phyloP scores from a whole-genome alignment of 2,797 vertebrate genomes.

The Podarcis siculus region DNA sequence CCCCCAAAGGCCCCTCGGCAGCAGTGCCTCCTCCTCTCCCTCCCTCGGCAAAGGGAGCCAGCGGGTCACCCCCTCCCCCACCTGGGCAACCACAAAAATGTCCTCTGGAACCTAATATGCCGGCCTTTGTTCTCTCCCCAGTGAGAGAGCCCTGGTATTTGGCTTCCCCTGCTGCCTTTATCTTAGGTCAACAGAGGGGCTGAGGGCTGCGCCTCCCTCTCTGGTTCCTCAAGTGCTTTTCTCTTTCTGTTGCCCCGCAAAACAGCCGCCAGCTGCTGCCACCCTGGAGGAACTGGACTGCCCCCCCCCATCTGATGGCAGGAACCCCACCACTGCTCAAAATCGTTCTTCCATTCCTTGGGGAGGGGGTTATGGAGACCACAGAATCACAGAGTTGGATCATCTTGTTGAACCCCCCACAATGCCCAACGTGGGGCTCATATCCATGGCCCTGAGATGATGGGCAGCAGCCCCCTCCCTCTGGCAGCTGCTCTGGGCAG shows the following conservation, averaged over 20 bases:
- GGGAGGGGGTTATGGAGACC: too few relatives aligned
- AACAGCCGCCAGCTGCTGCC: not conserved
- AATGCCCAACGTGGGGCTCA: too few relatives aligned
- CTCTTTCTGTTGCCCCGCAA: not conserved
- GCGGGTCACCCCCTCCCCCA: not conserved
- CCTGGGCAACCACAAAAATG: slow-evolving; percentile 19
- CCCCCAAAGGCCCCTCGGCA: not conserved
- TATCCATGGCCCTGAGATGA: too few relatives aligned
- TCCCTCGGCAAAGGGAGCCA: not conserved
- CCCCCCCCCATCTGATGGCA: not conserved
- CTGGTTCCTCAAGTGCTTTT: not conserved
- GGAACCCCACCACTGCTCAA: not conserved
- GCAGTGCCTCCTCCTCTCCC: not conserved
- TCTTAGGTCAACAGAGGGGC: not conserved
- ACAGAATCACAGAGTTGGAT: too few relatives aligned
- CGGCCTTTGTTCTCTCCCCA: slow-evolving; percentile 14
- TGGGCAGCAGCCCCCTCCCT: too few relatives aligned
- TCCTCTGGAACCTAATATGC: not conserved
- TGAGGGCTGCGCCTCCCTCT: not conserved
- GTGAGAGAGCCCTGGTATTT: not conserved
- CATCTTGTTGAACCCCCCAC: too few relatives aligned
- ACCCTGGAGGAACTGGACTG: not conserved
- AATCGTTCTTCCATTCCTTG: not conserved
- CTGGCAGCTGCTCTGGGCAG: too few relatives aligned
- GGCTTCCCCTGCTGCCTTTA: not conserved